Conservation (phyloP, 1,140 invertebrate genomes). For the Lamellibrachia luymesi region DNA sequence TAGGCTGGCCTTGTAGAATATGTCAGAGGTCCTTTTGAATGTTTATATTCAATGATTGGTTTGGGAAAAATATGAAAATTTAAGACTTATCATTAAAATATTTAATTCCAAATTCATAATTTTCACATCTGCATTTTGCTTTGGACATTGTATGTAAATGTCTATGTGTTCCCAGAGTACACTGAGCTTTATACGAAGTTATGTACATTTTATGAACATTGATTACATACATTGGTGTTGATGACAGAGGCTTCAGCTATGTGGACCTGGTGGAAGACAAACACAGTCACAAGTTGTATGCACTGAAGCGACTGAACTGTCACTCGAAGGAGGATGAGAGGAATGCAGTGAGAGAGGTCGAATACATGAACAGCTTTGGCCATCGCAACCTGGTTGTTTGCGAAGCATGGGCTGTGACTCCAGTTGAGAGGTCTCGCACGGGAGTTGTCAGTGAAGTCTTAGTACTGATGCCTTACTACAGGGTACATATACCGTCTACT, state of each 20-base stretch:
- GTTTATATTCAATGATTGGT: too few species aligned
- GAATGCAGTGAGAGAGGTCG: conserved; percentile 72
- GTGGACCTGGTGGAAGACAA: conserved; percentile 77
- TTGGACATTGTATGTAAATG: too few species aligned
- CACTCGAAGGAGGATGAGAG: conserved; percentile 77
- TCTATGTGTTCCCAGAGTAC: too few species aligned
- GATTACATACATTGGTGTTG: conserved; percentile 28
- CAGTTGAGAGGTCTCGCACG: conserved; percentile 38
- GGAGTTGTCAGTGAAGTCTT: conserved; percentile 67
- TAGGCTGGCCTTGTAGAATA: too few species aligned
- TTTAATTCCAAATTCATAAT: too few species aligned
- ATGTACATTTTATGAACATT: neutral
- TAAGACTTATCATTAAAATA: too few species aligned
- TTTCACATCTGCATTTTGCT: too few species aligned
- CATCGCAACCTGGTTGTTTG: conserved; percentile 78
- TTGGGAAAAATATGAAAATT: too few species aligned
- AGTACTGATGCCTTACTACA: conserved; percentile 76
- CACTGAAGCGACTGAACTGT: conserved; percentile 78
- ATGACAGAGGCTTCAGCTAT: conserved; percentile 78
- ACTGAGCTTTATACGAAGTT: too few species aligned
- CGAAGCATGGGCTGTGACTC: conserved; percentile 67
- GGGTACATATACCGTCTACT: conserved; percentile 57
- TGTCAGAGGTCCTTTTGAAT: too few species aligned
- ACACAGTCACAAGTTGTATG: conserved; percentile 71
- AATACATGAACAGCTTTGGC: conserved; percentile 69